phyloP scores from a whole-genome alignment of 2,113 vertebrate genomes.

The Lagopus leucura region DNA sequence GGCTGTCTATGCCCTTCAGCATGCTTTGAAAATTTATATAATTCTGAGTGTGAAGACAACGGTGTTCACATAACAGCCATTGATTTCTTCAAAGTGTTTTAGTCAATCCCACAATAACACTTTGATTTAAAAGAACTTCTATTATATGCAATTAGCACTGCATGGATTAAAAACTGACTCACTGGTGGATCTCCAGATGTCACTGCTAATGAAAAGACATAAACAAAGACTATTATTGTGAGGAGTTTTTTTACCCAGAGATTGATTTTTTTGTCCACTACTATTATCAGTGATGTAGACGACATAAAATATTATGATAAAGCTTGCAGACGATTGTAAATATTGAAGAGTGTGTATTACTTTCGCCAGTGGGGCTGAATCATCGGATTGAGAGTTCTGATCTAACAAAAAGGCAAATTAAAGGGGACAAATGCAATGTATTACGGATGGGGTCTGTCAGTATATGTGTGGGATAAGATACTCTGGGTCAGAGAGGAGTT shows the following conservation, averaged over 20 bases:
- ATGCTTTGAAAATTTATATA: background rate
- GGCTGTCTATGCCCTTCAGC: background rate
- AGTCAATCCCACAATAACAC: constrained; percentile 2
- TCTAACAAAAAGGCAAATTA: background rate
- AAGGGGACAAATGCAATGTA: background rate
- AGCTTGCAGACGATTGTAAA: background rate
- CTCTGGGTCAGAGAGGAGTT: background rate
- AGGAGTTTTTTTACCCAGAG: background rate
- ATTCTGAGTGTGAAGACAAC: background rate
- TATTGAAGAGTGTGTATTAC: background rate
- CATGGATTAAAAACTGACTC: background rate
- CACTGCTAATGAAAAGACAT: constrained; percentile 32
- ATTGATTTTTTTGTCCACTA: background rate
- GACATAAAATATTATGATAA: background rate
- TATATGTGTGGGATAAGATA: background rate
- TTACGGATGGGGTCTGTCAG: background rate
- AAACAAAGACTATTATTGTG: background rate
- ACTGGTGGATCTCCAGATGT: constrained; percentile 5
- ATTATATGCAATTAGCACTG: background rate
- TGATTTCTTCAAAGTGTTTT: constrained; percentile 48
- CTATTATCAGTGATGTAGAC: background rate
- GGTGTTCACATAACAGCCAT: background rate
- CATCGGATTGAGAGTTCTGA: background rate
- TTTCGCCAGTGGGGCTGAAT: background rate
- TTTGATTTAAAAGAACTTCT: constrained; percentile 44